Evolutionary conservation across 2,888 invertebrate species (phyloP).

Genomic region (Sylvicola cinctus): DNA sequence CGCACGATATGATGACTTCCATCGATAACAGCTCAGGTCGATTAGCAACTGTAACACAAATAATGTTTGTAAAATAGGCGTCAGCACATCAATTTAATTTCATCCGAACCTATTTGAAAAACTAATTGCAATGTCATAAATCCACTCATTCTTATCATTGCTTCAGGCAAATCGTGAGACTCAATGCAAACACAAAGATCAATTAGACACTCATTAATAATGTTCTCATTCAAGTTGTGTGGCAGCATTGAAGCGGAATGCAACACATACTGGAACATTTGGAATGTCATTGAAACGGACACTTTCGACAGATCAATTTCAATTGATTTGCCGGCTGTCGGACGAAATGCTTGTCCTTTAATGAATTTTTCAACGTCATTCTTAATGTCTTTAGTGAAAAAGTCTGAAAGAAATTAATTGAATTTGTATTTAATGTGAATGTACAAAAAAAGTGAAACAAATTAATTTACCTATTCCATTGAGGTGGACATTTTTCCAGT

Average conservation of each 20-base stretch:
- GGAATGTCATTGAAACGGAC: background rate
- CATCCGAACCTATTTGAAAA: too few relatives aligned
- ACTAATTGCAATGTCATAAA: too few relatives aligned
- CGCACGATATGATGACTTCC: too few relatives aligned
- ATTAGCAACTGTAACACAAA: too few relatives aligned
- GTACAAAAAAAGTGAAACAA: background rate
- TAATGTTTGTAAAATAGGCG: too few relatives aligned
- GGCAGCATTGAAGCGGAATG: background rate
- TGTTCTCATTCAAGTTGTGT: too few relatives aligned
- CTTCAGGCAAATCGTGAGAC: too few relatives aligned
- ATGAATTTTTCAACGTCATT: constrained; percentile 12
- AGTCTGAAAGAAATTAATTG: constrained; percentile 9
- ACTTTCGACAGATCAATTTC: background rate
- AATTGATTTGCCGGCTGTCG: background rate
- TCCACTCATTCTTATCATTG: too few relatives aligned
- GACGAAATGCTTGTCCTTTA: constrained; percentile 6
- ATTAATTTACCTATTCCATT: constrained; percentile 11
- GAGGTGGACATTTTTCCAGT: constrained; percentile 34
- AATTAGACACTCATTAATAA: too few relatives aligned
- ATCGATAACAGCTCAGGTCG: too few relatives aligned
- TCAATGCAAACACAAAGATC: too few relatives aligned
- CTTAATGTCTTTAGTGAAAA: constrained; percentile 22
- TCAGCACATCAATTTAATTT: too few relatives aligned
- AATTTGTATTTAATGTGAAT: background rate
- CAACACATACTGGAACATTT: background rate